Evolutionary conservation across 2,888 invertebrate genomes (phyloP).

Genomic region (Phyto melanocephala): DNA sequence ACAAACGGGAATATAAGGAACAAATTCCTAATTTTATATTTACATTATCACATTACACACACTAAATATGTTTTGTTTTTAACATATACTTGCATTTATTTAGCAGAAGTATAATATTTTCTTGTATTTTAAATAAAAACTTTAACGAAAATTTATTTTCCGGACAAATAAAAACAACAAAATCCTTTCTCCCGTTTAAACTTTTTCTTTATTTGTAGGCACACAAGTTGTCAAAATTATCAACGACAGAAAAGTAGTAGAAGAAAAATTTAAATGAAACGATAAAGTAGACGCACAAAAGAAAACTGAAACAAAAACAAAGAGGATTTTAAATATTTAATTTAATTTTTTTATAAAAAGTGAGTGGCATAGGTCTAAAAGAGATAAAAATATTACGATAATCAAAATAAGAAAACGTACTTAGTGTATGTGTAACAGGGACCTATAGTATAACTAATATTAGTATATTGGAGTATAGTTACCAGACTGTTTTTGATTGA

Average conservation of each 20-base stretch:
- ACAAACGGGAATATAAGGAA: no score
- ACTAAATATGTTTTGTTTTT: background rate
- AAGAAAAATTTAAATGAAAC: constrained; percentile 47
- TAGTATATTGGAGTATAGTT: background rate
- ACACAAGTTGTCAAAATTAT: constrained; percentile 44
- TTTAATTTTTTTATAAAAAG: background rate
- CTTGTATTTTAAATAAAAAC: constrained; percentile 3
- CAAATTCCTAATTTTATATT: background rate
- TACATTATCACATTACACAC: constrained; percentile 32
- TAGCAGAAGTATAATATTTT: background rate
- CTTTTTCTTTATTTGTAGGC: constrained; percentile 18
- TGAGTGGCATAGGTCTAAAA: background rate
- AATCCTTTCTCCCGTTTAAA: constrained; percentile 40
- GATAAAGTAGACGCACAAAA: constrained; percentile 57
- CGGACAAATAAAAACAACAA: constrained; percentile 38
- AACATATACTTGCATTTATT: background rate
- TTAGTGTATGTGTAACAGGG: background rate
- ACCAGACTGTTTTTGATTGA: background rate
- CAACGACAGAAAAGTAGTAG: constrained; percentile 33
- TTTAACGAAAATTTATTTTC: constrained; percentile 12
- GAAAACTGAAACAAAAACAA: constrained; percentile 59
- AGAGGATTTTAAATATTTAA: constrained; percentile 20
- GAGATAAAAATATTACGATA: background rate
- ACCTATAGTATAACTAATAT: no score
- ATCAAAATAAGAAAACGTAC: background rate